Evolutionary conservation across 2,888 invertebrate species (phyloP), one percentile per base, ranked within the genome.

Genomic region (Anthophora plumipes): DNA sequence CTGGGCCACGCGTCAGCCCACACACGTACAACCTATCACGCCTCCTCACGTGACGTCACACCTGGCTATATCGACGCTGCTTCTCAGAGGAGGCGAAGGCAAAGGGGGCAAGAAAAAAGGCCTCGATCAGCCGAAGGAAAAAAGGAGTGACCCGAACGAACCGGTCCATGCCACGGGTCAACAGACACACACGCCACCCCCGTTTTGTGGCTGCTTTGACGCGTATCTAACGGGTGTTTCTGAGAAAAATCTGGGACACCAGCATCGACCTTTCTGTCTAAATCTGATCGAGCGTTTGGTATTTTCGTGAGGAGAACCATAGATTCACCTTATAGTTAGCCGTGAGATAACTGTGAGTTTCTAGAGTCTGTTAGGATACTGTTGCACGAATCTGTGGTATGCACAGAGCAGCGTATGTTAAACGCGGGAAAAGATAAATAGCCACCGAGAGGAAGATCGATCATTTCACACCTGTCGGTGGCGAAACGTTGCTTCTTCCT

Each of bases 131-230:
- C 77, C 69, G n/a, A 69, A 71, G 73, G 84, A 85, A 86, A 88
- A 85, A 85, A 85, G 86, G 85, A 85, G 85, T 90, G 90, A 91
- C 89, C 90, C 88, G 92, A 92, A n/a, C n/a, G n/a, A n/a, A 92
- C 92, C 92, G 92, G 92, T 92, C 91, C 85, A 82, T 75, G 86
- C 57, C 52, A 76, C 90, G 82, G 89, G 88, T 88, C 88, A 88
- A 88, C 88, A 88, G 88, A n/a, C 87, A 88, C 76, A 78, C 82
- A 61, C 61, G 70, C 86, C 88, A 88, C 88, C 88, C 88, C 88
- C 88, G n/a, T 79, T 80, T 68, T 80, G 77, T 78, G 77, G 72
- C 80, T 71, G 67, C 73, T 75, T 75, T 70, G 80, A 79, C 79
- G 66, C 69, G 50, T 59, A 55, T 86, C 79, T 88, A 88, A 88